Base-by-base conservation (phyloP, 2,113 vertebrate species). In the Pycnonotus jocosus region DNA sequence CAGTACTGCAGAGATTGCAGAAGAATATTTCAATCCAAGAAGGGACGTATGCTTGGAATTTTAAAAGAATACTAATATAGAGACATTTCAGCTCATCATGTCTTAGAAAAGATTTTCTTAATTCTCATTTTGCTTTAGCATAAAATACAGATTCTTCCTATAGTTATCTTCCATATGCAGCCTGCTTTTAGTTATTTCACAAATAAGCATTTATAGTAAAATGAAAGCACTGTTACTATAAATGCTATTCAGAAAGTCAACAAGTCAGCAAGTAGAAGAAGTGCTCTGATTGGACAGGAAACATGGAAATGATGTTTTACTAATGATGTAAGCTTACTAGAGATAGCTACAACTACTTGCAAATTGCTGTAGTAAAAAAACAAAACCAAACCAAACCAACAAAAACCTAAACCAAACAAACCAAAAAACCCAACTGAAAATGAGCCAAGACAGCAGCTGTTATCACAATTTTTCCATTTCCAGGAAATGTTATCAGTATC, bases 401-500 rank as follows among this genome's bases (percentile, higher is more conserved):
- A 21, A 45, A 65, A 68, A 2, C 1, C 8, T 28, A 11, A 88
- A 88, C 22, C 53, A 15, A 91, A 48, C 33, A 69, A 64, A 73
- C 15, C 9, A 68, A 79, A 86, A 93, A 90, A 20, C 14, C 17
- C 44, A 84, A 22, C 31, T 77, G 71, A 92, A 93, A 95, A 90
- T 38, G 82, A 94, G 94, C 94, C 93, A 95, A 77, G 70, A 77
- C 61, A 93, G 88, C 71, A 94, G 94, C 77, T 95, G 79, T 92
- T 94, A 78, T 56, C 54, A 5, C 23, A 44, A 30, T 51, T 96
- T 93, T 90, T 92, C 86, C 61, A 84, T 92, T 95, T 96, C 88
- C 86, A 94, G 90, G 74, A 97, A 97, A 95, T 53, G 83, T 85
- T 88, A 97, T 88, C 79, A 91, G 93, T 91, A 93, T 79, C 58